Conservation (phyloP, 2,797 vertebrate genomes). For the Hyperoplus immaculatus region DNA sequence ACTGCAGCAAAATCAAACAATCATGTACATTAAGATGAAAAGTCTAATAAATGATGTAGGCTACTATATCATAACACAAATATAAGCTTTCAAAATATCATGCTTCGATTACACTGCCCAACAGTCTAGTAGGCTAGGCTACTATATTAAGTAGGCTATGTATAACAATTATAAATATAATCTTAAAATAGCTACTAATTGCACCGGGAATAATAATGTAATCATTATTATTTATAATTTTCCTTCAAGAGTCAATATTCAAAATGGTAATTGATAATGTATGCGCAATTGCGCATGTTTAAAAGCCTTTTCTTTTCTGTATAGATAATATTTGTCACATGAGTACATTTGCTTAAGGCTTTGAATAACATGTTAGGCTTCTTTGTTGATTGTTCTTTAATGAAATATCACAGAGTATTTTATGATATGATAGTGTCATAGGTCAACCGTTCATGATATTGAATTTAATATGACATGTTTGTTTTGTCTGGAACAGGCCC, state of each 20-base stretch:
- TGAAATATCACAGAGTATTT: background rate
- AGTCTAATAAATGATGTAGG: background rate
- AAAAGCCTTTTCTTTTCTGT: too few relatives aligned
- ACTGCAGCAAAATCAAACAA: background rate
- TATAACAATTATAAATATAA: too few relatives aligned
- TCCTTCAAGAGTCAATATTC: too few relatives aligned
- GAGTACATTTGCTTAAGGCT: background rate
- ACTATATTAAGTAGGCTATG: too few relatives aligned
- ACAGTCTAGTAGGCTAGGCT: background rate
- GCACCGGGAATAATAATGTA: background rate
- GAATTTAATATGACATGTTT: slow-evolving; percentile 35
- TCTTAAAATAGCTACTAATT: background rate
- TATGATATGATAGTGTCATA: background rate
- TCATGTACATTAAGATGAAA: background rate
- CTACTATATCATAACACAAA: background rate
- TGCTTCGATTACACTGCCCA: background rate
- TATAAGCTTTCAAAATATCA: background rate
- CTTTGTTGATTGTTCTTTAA: background rate
- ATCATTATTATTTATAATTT: background rate
- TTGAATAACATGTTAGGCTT: background rate
- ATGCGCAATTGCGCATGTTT: background rate
- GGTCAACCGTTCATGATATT: slow-evolving; percentile 18
- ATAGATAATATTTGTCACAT: background rate
- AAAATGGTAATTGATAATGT: background rate
- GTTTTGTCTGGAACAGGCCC: slow-evolving; percentile 12